phyloP scores from a whole-genome alignment of 2,797 vertebrate genomes.

The Scyliorhinus canicula region DNA sequence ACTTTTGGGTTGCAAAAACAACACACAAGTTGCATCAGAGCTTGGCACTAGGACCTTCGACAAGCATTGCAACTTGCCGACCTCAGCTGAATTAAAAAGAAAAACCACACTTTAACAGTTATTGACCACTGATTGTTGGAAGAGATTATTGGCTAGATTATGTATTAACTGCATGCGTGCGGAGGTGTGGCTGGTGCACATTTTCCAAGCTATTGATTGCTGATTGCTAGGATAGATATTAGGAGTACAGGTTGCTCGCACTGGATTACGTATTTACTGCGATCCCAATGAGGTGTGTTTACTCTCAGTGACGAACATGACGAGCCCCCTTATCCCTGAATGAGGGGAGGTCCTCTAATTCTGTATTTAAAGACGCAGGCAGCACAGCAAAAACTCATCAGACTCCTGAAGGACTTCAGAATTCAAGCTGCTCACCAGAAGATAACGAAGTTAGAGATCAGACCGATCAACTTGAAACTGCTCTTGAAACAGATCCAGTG shows the following conservation, averaged over 20 bases:
- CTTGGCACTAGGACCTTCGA: neutral
- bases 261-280: constrained; percentile 26
- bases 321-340: neutral
- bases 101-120: neutral
- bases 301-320: neutral
- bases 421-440: neutral
- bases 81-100: neutral
- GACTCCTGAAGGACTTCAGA: constrained; percentile 8
- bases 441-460: neutral
- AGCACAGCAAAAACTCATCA: neutral
- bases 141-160: constrained; percentile 17
- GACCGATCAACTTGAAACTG: neutral
- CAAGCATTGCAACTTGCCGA: neutral
- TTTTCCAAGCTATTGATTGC: neutral
- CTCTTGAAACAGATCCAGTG: no score
- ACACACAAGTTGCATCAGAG: neutral
- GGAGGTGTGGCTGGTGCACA: neutral
- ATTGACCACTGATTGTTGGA: constrained; percentile 16
- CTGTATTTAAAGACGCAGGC: constrained; percentile 1
- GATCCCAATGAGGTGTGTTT: neutral
- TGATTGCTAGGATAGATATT: neutral
- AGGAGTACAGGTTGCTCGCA: neutral
- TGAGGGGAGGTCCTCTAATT: neutral
- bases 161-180: neutral
- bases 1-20: neutral